phyloP scores from a whole-genome alignment of 2,888 invertebrate genomes.

The Drosophila phalerata region DNA sequence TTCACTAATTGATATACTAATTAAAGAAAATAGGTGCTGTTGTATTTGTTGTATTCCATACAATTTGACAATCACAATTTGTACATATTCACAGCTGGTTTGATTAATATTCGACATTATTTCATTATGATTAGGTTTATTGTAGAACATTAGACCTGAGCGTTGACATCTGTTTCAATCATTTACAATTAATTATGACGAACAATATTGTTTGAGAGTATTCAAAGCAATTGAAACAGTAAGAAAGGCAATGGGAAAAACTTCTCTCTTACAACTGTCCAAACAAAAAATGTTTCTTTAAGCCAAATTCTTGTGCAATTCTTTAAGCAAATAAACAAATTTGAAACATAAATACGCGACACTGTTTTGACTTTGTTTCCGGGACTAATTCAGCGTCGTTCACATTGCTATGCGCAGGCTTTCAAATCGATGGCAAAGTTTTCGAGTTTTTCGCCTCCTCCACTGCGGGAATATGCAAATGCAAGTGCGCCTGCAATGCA shows the following conservation, averaged over 20 bases:
- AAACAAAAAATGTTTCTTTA: neutral
- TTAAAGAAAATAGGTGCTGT: slow-evolving; percentile 68
- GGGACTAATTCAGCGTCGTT: slow-evolving; percentile 37
- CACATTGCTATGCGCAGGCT: slow-evolving; percentile 43
- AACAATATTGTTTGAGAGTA: neutral
- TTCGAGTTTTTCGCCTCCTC: slow-evolving; percentile 13
- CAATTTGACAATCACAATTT: slow-evolving; percentile 39
- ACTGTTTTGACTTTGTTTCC: slow-evolving; percentile 28
- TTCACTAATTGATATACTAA: slow-evolving; percentile 69
- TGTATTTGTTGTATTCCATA: slow-evolving; percentile 33
- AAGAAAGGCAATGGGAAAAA: neutral
- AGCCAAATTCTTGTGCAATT: slow-evolving; percentile 14
- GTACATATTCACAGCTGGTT: slow-evolving; percentile 36
- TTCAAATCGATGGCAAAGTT: slow-evolving; percentile 54
- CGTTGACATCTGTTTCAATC: slow-evolving; percentile 3
- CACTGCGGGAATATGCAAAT: slow-evolving; percentile 68
- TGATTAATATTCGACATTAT: slow-evolving; percentile 39
- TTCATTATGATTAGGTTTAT: slow-evolving; percentile 22
- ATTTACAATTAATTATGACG: slow-evolving; percentile 28
- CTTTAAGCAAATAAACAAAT: slow-evolving; percentile 38
- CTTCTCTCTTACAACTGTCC: neutral
- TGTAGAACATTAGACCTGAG: neutral
- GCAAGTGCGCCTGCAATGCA: slow-evolving; percentile 79
- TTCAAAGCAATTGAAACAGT: neutral
- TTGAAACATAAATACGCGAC: slow-evolving; percentile 30